phyloP scores from a whole-genome alignment of 1,140 invertebrate species.

The Drosophila busckii region DNA sequence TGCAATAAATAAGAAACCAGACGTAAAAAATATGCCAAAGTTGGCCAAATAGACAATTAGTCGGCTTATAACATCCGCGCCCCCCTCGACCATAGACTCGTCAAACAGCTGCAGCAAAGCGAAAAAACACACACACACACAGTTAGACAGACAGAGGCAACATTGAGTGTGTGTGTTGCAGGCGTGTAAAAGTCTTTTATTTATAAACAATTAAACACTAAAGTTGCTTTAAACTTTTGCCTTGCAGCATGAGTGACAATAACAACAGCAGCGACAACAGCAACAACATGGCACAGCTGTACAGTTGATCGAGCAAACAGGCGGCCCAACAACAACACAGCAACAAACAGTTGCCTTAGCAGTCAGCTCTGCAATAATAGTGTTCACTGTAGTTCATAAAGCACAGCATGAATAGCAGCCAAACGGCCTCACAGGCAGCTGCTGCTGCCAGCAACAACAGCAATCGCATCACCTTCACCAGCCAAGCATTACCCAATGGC shows the following conservation, averaged over 20 bases:
- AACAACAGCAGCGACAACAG: conserved; percentile 13
- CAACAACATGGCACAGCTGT: conserved; percentile 50
- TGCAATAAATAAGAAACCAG: conserved; percentile 45
- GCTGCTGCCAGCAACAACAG: conserved; percentile 51
- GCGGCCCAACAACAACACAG: conserved; percentile 23
- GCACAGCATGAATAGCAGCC: conserved; percentile 65
- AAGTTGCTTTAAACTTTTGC: conserved; percentile 26
- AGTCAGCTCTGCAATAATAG: conserved; percentile 18
- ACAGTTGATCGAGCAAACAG: conserved; percentile 43
- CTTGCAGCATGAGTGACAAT: conserved; percentile 36
- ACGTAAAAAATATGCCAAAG: too few relatives aligned
- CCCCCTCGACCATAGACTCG: background rate
- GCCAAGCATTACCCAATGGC: conserved; percentile 82
- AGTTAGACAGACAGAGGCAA: too few relatives aligned
- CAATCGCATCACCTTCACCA: conserved; percentile 80
- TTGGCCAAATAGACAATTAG: conserved; percentile 6
- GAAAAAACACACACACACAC: conserved; percentile 7
- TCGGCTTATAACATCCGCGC: conserved; percentile 21
- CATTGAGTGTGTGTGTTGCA: background rate
- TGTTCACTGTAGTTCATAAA: conserved; percentile 4
- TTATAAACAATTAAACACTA: conserved; percentile 24
- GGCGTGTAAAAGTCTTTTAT: conserved; percentile 1
- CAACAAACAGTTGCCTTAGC: conserved; percentile 11
- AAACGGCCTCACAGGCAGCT: conserved; percentile 45
- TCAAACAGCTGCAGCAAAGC: conserved; percentile 21